Evolutionary conservation across 2,888 invertebrate species (phyloP).

Genomic region (Helobdella robusta): DNA sequence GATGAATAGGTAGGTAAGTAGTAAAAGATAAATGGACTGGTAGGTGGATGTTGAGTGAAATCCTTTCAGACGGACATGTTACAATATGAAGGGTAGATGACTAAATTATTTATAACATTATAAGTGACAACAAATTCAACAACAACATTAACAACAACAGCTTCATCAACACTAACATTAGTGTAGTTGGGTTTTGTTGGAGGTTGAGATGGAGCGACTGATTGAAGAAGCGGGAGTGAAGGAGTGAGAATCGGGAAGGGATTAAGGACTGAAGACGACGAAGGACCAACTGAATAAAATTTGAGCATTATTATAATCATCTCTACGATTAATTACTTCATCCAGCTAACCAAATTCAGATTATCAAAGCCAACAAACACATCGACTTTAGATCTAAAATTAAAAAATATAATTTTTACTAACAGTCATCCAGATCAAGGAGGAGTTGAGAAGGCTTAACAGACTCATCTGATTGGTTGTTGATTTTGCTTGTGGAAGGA

Average conservation of each 20-base stretch:
- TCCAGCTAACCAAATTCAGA: too few species aligned
- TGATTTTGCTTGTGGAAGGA: too few species aligned
- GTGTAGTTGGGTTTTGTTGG: slow-evolving; percentile 15
- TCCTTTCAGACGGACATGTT: not conserved
- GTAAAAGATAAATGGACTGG: not conserved
- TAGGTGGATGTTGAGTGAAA: not conserved
- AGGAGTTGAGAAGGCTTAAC: slow-evolving; percentile 68
- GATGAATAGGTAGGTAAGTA: not conserved
- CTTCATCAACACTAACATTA: slow-evolving; percentile 1
- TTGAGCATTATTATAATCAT: too few species aligned
- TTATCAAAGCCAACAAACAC: too few species aligned
- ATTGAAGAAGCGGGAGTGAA: not conserved
- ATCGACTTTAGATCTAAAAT: too few species aligned
- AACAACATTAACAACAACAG: not conserved
- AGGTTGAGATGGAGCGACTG: not conserved
- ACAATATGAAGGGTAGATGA: not conserved
- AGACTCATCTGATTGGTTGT: too few species aligned
- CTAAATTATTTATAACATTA: not conserved
- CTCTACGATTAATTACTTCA: slow-evolving; percentile 2
- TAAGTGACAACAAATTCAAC: not conserved
- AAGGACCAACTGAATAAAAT: not conserved
- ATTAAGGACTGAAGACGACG: not conserved
- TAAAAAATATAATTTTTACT: too few species aligned
- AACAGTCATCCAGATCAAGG: slow-evolving; percentile 67
- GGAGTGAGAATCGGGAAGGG: not conserved